Base-by-base conservation (phyloP, 2,888 invertebrate species). In the Nemotelus pantherinus region DNA sequence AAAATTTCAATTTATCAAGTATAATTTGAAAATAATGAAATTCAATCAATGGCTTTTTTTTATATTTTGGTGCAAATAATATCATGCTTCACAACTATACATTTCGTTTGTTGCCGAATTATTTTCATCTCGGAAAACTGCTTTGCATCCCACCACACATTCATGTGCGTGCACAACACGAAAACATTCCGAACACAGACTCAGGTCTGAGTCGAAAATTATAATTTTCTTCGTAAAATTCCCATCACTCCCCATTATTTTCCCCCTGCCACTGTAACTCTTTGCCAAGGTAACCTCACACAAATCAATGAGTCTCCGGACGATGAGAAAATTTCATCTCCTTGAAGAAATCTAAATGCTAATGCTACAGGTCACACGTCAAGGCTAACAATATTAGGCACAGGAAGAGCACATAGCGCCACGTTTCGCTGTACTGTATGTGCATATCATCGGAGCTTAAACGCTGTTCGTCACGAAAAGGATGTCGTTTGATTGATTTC, bases 321-420 rank as follows among this genome's bases (percentile, higher is more conserved):
- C 25, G 45, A 47, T 10, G 65, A 47, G 4, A 45, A 47, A 58
- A 65, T 65, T 65, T 65, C 44, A 45, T 45, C 47, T 65, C 47
- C 45, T 65, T 44, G 65, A 47, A 65, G 47, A 65, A 63, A 63
- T 57, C 9, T 63, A 45, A 65, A 65, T 65, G 65, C 4, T 65
- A 39, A 39, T 43, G 63, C 43, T 43, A 25, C 47, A 44, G 65
- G 65, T 47, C 65, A 65, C 65, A 65, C 65, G 65, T 65, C 65
- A 65, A 65, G 65, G 65, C 44, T 65, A 65, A 65, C n/a, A 47
- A 65, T 65, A 65, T 65, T 65, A 25, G 47, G 43, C 44, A 43
- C 44, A 47, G 47, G 4, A 25, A n/a, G 65, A 65, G 45, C 65
- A 45, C 45, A 25, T 25, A 25, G 25, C 25, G 50, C 5, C 9